Percentiles rank a stretch among this genome's conserved stretches.
Evolutionary conservation across 2,888 invertebrate species (phyloP).

Genomic region (Troglohyphantes excavatus): DNA sequence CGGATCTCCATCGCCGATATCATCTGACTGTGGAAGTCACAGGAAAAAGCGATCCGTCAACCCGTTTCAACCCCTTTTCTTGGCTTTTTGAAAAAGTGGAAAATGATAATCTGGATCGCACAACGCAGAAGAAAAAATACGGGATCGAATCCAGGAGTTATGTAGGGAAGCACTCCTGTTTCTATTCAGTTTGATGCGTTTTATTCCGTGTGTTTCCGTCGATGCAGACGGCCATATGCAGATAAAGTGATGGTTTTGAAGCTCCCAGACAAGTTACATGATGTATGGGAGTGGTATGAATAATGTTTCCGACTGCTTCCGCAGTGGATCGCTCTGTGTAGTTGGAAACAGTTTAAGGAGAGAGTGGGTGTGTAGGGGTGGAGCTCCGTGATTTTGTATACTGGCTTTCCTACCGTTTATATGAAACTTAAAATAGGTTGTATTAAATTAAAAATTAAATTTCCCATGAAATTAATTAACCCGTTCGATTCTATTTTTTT

Average conservation of each 20-base stretch:
- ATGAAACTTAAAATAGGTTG: too few species aligned
- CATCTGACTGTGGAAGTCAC: conserved; percentile 40
- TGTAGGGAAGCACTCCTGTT: conserved; percentile 56
- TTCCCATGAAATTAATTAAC: too few species aligned
- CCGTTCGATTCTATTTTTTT: too few species aligned
- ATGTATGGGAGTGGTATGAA: conserved; percentile 49
- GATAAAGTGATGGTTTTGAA: conserved; percentile 59
- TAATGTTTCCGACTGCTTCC: conserved; percentile 40
- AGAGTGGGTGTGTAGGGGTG: not conserved
- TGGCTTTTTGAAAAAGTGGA: conserved; percentile 45
- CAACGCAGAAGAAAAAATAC: not conserved
- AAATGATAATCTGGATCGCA: conserved; percentile 54
- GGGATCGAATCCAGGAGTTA: conserved; percentile 24
- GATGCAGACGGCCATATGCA: conserved; percentile 47
- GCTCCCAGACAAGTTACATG: conserved; percentile 55
- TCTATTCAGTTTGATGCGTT: conserved; percentile 58
- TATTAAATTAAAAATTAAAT: too few species aligned
- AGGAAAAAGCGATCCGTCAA: conserved; percentile 64
- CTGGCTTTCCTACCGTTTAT: too few species aligned
- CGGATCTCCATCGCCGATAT: conserved; percentile 48
- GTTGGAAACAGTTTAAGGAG: conserved; percentile 1
- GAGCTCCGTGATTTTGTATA: too few species aligned
- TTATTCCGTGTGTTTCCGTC: conserved; percentile 61
- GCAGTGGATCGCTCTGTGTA: not conserved
- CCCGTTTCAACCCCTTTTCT: conserved; percentile 44